These are phyloP conservation scores for Sebastes miniatus DNA, from an alignment of 2,797 vertebrate genomes.

Conservation along the genomic window DNA sequence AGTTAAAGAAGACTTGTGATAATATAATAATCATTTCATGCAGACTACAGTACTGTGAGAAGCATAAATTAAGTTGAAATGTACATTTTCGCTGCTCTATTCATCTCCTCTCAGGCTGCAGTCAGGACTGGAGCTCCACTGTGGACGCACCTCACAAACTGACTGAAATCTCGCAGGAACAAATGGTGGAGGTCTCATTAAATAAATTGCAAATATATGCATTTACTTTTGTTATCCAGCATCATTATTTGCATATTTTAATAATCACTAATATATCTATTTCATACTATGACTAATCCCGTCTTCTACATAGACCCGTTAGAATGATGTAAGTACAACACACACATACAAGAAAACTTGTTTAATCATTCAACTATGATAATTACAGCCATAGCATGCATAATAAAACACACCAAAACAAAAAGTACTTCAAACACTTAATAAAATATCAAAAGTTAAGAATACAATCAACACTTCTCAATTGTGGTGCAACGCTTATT, in stretches of 20 bases:
- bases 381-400: conserved; percentile 68
- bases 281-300: not conserved
- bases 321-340: not conserved
- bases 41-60: no score
- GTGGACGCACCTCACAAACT: no score
- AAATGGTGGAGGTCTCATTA: not conserved
- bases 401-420: conserved; percentile 56
- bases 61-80: no score
- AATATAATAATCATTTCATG: no score
- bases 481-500: conserved; percentile 16
- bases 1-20: no score
- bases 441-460: conserved; percentile 49
- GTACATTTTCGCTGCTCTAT: no score
- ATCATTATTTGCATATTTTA: not conserved
- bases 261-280: not conserved
- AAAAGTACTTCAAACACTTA: conserved; percentile 55
- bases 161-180: no score
- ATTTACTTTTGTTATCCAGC: no score
- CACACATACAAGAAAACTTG: conserved; percentile 46
- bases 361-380: conserved; percentile 64
- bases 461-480: conserved; percentile 52
- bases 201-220: not conserved
- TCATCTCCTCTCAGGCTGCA: no score
- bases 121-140: no score
- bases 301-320: not conserved